phyloP scores from a whole-genome alignment of 2,113 vertebrate genomes.

The Varanus komodoensis region DNA sequence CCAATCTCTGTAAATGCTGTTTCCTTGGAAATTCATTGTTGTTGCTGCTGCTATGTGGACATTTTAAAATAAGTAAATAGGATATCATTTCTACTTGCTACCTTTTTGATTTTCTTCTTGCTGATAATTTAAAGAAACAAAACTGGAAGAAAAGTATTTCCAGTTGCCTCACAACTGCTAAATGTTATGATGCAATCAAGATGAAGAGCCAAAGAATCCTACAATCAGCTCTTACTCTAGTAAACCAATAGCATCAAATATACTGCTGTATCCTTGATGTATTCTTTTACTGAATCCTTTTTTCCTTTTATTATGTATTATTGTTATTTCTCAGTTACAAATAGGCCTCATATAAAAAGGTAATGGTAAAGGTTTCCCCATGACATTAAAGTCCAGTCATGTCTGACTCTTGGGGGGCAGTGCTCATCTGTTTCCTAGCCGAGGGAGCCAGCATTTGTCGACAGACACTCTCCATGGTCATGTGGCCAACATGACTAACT shows the following conservation, averaged over 20 bases:
- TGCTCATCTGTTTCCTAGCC: too few relatives aligned
- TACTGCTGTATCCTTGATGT: neutral
- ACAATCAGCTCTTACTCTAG: neutral
- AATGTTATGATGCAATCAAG: neutral
- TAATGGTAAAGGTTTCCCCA: too few relatives aligned
- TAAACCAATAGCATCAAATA: neutral
- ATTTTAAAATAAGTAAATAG: neutral
- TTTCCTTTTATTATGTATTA: too few relatives aligned
- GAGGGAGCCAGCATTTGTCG: too few relatives aligned
- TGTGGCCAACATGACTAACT: too few relatives aligned
- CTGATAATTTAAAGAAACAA: neutral
- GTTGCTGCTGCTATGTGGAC: neutral
- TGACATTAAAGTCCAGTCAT: too few relatives aligned
- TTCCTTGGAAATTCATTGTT: neutral
- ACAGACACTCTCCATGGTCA: too few relatives aligned
- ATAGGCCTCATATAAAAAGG: neutral
- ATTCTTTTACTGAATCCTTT: neutral
- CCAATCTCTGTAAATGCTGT: neutral
- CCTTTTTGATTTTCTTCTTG: neutral
- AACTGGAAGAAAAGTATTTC: neutral
- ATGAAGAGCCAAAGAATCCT: neutral
- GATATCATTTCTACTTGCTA: neutral
- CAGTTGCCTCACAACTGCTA: neutral
- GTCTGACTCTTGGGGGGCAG: too few relatives aligned
- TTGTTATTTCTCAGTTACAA: neutral